Evolutionary conservation across 2,888 invertebrate genomes (phyloP).

Genomic region (Tinea trinotella): DNA sequence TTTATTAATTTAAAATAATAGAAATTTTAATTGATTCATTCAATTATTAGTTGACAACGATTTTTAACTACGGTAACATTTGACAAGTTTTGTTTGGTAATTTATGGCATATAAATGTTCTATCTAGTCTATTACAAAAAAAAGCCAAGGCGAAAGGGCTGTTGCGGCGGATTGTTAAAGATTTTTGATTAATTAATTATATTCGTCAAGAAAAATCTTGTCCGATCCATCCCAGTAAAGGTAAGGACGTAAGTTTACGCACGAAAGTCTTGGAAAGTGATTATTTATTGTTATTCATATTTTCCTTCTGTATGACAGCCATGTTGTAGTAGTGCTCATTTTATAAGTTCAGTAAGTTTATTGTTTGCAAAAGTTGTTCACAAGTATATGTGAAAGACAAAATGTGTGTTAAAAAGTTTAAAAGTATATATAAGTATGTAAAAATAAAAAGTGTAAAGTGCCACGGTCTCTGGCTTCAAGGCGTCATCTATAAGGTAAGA

Average conservation of each 20-base stretch:
- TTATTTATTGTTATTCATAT: slow-evolving; percentile 64
- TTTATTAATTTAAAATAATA: neutral
- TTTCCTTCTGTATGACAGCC: slow-evolving; percentile 70
- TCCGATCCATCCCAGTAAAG: slow-evolving; percentile 65
- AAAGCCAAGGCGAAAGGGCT: slow-evolving; percentile 27
- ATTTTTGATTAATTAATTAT: slow-evolving; percentile 42
- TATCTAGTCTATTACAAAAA: slow-evolving; percentile 11
- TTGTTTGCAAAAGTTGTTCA: slow-evolving; percentile 61
- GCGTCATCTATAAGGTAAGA: slow-evolving; percentile 69
- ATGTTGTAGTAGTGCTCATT: slow-evolving; percentile 69
- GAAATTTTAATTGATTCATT: neutral
- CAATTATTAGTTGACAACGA: neutral
- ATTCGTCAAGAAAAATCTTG: slow-evolving; percentile 62
- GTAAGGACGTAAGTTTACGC: slow-evolving; percentile 70
- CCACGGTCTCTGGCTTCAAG: slow-evolving; percentile 67
- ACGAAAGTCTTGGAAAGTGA: slow-evolving; percentile 65
- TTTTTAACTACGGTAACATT: neutral
- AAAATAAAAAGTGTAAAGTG: slow-evolving; percentile 71
- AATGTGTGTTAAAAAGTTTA: slow-evolving; percentile 64
- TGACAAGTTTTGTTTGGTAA: neutral
- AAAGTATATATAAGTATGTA: slow-evolving; percentile 40
- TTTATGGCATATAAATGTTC: neutral
- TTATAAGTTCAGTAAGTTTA: slow-evolving; percentile 66
- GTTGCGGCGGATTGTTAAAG: slow-evolving; percentile 58
- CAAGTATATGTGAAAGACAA: slow-evolving; percentile 69